Evolutionary conservation across 2,888 invertebrate species (phyloP).

Genomic region (Caenorhabditis sp.): DNA sequence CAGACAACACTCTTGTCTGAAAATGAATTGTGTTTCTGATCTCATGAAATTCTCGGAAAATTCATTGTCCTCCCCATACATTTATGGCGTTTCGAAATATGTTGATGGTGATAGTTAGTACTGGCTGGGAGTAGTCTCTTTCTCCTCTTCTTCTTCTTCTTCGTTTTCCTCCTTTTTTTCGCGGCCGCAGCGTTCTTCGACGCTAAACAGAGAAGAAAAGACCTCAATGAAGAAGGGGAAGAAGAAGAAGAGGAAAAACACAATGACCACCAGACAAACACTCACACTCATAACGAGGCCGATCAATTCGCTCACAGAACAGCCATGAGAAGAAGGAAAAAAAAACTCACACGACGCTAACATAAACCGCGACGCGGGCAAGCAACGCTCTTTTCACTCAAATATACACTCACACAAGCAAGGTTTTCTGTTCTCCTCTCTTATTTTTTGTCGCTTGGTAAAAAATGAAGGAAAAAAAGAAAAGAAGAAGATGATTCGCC

Average conservation of each 20-base stretch:
- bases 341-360: not conserved
- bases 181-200: not conserved
- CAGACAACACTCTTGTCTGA: too few species aligned
- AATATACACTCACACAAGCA: not conserved
- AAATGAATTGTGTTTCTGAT: too few species aligned
- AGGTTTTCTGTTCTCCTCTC: not conserved
- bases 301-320: slow-evolving; percentile 7
- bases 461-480: slow-evolving; percentile 2
- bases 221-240: too few species aligned
- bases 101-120: slow-evolving; percentile 4
- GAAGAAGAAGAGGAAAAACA: slow-evolving; percentile 1
- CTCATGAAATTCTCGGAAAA: not conserved
- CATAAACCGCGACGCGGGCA: slow-evolving; percentile 28
- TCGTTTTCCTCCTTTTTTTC: not conserved
- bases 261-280: slow-evolving; percentile 7
- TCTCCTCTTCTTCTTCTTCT: not conserved
- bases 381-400: slow-evolving; percentile 17
- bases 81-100: not conserved
- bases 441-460: not conserved
- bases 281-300: slow-evolving; percentile 12
- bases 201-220: too few species aligned
- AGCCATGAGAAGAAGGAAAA: too few species aligned
- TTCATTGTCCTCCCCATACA: not conserved
- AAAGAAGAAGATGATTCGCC: not conserved
- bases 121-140: not conserved